A percentile compares a stretch with the other conserved stretches of the same genome.
phyloP scores from a whole-genome alignment of 2,113 vertebrate species.

The Bubo blakistoni region DNA sequence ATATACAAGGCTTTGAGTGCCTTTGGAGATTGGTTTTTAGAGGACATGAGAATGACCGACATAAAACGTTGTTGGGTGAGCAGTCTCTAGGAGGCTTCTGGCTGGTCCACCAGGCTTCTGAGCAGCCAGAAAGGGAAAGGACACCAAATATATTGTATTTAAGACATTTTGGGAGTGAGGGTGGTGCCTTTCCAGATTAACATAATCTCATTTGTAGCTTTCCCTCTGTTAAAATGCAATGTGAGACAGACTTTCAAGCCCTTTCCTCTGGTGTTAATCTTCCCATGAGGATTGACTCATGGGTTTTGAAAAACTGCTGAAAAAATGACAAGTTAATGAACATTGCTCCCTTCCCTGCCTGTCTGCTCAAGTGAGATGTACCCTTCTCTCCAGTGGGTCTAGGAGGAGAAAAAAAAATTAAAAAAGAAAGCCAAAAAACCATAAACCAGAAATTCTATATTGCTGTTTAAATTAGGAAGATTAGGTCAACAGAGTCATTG shows the following conservation, averaged over 20 bases:
- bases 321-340: neutral
- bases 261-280: neutral
- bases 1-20: neutral
- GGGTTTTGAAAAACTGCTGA: neutral
- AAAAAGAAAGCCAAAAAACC: accelerated
- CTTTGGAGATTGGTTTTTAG: neutral
- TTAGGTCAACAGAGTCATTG: neutral
- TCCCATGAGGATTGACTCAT: neutral
- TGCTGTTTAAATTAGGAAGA: neutral
- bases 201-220: neutral
- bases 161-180: neutral
- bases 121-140: neutral
- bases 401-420: neutral
- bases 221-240: neutral
- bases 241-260: neutral
- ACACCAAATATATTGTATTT: neutral
- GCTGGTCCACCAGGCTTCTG: neutral
- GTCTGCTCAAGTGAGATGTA: neutral
- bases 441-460: neutral
- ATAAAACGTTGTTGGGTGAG: neutral
- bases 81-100: neutral
- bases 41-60: neutral
- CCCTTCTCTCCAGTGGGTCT: neutral
- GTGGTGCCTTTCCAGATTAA: neutral
- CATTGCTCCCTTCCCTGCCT: neutral